These are phyloP conservation scores for Caenorhabditis inopinata DNA, from an alignment of 1,140 invertebrate species.

Conservation along the genomic window DNA sequence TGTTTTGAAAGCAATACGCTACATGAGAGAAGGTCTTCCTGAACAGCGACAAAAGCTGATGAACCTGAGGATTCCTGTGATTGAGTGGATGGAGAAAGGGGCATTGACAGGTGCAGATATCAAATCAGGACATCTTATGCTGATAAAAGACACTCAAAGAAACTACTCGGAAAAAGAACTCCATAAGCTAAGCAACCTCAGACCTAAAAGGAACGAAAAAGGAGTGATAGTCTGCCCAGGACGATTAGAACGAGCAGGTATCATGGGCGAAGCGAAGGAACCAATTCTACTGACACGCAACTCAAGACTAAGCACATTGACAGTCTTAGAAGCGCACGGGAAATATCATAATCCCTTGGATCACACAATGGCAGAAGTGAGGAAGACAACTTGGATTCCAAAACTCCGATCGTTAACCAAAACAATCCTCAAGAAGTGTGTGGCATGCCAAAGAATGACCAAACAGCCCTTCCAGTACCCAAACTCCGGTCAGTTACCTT, in stretches of 20 bases:
- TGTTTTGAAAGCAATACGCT: neutral
- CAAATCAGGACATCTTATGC: neutral
- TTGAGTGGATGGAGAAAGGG: neutral
- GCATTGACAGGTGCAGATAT: neutral
- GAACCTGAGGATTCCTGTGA: neutral
- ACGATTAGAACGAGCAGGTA: no score
- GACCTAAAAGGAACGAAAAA: no score
- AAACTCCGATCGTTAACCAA: neutral
- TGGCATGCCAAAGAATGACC: neutral
- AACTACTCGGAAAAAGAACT: neutral
- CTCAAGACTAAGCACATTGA: neutral
- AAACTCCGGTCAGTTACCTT: neutral
- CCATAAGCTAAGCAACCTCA: neutral
- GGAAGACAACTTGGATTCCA: slow-evolving; percentile 35
- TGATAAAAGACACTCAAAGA: neutral
- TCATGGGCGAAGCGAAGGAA: no score
- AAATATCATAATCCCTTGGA: neutral
- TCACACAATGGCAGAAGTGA: slow-evolving; percentile 33
- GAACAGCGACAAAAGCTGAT: neutral
- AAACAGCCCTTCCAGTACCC: slow-evolving; percentile 28
- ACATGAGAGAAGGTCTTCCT: no score
- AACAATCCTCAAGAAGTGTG: neutral
- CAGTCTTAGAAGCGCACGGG: slow-evolving; percentile 3
- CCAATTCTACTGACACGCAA: slow-evolving; percentile 21
- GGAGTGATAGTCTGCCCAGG: no score